Conservation (phyloP, 2,888 invertebrate genomes). For the Acrobeloides nanus region DNA sequence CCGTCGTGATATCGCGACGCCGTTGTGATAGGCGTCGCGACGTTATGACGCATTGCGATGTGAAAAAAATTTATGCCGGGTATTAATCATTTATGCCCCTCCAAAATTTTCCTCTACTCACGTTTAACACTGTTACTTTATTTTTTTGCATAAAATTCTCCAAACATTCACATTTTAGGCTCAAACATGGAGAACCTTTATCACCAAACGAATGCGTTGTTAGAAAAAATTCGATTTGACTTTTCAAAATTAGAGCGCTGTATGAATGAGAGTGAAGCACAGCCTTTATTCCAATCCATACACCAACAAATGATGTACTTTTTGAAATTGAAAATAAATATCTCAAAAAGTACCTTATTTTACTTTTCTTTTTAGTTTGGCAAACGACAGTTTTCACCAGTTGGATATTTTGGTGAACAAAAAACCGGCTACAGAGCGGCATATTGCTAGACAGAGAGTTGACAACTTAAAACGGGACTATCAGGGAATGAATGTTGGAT, state of each 20-base stretch:
- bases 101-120: too few species aligned
- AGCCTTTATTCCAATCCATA: constrained; percentile 35
- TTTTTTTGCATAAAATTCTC: neutral
- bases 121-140: too few species aligned
- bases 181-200: constrained; percentile 41
- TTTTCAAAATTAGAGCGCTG: constrained; percentile 36
- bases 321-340: neutral
- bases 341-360: constrained; percentile 6
- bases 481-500: constrained; percentile 29
- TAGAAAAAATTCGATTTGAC: constrained; percentile 36
- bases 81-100: too few species aligned
- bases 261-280: constrained; percentile 41
- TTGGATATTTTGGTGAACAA: constrained; percentile 36
- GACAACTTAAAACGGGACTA: constrained; percentile 43
- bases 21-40: too few species aligned
- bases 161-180: neutral
- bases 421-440: constrained; percentile 34
- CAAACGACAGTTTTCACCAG: constrained; percentile 30
- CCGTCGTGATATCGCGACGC: too few species aligned
- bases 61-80: too few species aligned
- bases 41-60: too few species aligned
- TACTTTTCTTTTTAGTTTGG: constrained; percentile 11
- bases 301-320: constrained; percentile 37
- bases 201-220: constrained; percentile 35
- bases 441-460: constrained; percentile 29